Conservation (phyloP, 2,888 invertebrate species). For the Amaurobius ferox region DNA sequence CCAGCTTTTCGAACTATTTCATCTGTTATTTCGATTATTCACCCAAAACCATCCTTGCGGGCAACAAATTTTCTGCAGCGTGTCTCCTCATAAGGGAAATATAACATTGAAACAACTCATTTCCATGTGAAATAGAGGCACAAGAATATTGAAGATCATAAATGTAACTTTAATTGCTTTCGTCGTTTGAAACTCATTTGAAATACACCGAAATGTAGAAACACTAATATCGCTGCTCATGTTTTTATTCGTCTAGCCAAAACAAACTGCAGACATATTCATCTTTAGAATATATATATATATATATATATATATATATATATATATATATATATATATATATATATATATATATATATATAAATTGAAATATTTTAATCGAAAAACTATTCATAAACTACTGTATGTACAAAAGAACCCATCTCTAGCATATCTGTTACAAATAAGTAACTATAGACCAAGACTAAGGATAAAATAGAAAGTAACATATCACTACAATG, state of each 20-base stretch:
- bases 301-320: no score
- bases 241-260: background rate
- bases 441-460: no score
- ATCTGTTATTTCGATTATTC: background rate
- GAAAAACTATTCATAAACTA: no score
- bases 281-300: no score
- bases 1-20: background rate
- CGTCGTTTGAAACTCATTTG: constrained; percentile 49
- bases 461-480: no score
- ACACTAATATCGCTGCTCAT: background rate
- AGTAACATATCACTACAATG: no score
- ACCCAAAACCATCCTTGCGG: background rate
- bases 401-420: no score
- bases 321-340: no score
- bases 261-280: no score
- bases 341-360: no score
- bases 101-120: background rate
- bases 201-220: background rate
- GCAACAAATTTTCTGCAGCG: background rate
- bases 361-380: no score
- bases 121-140: background rate
- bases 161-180: constrained; percentile 65
- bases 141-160: constrained; percentile 56
- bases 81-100: background rate
- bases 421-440: no score